Evolutionary conservation across 1,140 invertebrate genomes (phyloP), one percentile per base, ranked within the genome.

Genomic region (Cyclargus thomasi): DNA sequence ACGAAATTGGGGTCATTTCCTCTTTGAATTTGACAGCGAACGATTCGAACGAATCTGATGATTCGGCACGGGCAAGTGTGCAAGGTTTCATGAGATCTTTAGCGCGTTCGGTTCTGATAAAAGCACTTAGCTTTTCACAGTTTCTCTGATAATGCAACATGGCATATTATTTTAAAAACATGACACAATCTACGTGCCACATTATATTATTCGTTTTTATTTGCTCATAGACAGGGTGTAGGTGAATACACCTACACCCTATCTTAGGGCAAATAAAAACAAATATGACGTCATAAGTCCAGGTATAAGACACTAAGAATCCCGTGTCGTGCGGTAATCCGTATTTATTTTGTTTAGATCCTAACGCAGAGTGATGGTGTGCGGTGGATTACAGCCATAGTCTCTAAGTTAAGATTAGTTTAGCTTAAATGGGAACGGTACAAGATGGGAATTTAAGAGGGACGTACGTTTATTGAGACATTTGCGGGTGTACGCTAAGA

Each of bases 321-420:
- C 39, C 39, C 39, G 39, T 16, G 39, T 29, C 4, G 29, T 4
- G 29, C 2, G 2, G 6, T 47, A 66, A 70, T 70, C 64, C 68
- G 59, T 67, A 70, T 70, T 70, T 70, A 70, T 70, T 70, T 70
- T 65, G 66, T 70, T 66, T 70, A 70, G 68, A 59, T 18, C 17
- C 64, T 70, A 70, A 70, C 64, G n/a, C 65, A 64, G 66, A 70
- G 35, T 66, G 66, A 70, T 70, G 68, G 18, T 29, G n/a, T 64
- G 8, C 35, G 23, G 35, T 18, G 68, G 68, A 70, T 70, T 70
- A 70, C 66, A 18, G n/a, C 39, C 39, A 47, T 47, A 14, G 39
- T 16, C 39, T 47, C 39, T 47, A 47, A 47, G 39, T 47, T 47
- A 47, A 47, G 39, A 47, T 47, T 47, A 47, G 39, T 47, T 47